Conservation (phyloP, 1,140 invertebrate genomes). For the Aricia agestis region DNA sequence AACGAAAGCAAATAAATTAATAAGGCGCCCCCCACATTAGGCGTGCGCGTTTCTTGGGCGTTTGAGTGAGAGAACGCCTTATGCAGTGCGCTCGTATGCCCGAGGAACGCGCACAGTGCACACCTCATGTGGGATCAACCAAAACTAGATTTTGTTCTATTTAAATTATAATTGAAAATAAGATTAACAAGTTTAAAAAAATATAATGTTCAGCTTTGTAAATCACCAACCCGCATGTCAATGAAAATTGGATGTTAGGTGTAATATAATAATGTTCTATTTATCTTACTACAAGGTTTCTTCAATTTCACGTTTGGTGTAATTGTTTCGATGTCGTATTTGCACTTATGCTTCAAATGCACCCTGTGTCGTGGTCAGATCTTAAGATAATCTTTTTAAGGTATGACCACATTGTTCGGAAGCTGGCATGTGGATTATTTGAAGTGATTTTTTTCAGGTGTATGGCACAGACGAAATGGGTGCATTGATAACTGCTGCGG, state of each 20-base stretch:
- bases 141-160: no score
- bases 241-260: not conserved
- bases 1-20: no score
- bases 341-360: not conserved
- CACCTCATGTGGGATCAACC: no score
- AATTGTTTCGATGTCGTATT: conserved; percentile 8
- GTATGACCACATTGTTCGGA: not conserved
- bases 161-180: no score
- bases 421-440: not conserved
- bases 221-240: not conserved
- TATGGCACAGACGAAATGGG: conserved; percentile 70
- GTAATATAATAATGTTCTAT: not conserved
- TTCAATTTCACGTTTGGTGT: not conserved
- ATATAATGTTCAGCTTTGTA: no score
- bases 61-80: no score
- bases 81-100: no score
- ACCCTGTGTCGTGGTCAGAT: not conserved
- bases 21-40: no score
- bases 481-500: conserved; percentile 55
- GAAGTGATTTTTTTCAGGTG: conserved; percentile 30
- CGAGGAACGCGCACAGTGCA: no score
- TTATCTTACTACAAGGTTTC: not conserved
- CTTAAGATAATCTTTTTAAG: not conserved
- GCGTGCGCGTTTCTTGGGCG: no score
- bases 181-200: no score